phyloP scores from a whole-genome alignment of 2,113 vertebrate species.

The Rhabdomys dilectus region DNA sequence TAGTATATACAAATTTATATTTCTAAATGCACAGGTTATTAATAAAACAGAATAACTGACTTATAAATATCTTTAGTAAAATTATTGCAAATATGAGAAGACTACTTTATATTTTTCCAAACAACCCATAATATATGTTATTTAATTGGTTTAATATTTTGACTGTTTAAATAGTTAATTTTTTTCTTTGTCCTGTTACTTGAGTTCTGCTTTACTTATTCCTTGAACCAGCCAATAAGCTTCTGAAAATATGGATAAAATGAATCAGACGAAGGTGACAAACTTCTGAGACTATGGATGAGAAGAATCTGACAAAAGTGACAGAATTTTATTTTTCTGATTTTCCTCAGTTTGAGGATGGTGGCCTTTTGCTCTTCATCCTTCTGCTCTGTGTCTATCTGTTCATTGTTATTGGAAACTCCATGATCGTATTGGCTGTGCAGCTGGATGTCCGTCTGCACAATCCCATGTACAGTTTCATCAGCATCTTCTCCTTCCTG shows the following conservation, averaged over 20 bases:
- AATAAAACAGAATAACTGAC: background rate
- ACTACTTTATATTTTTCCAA: background rate
- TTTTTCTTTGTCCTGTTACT: background rate
- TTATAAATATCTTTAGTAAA: background rate
- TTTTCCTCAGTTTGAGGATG: slow-evolving; percentile 52
- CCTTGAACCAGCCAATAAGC: background rate
- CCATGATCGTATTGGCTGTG: slow-evolving; percentile 63
- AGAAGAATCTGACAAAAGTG: slow-evolving; percentile 50
- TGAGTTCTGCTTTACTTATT: background rate
- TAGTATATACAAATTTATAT: background rate
- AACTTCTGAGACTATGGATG: background rate
- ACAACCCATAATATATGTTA: background rate
- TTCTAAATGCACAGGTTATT: background rate
- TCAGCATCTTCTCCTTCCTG: background rate
- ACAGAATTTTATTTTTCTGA: slow-evolving; percentile 70
- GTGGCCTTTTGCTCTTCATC: slow-evolving; percentile 51
- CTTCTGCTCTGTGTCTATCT: slow-evolving; percentile 61
- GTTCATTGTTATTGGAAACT: slow-evolving; percentile 69
- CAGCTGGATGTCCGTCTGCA: slow-evolving; percentile 43
- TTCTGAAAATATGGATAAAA: background rate
- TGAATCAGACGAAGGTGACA: slow-evolving; percentile 46
- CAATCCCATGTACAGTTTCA: slow-evolving; percentile 16
- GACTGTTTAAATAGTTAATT: background rate
- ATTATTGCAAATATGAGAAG: background rate
- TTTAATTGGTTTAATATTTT: background rate